These are phyloP conservation scores for Chaenodraco wilsoni DNA, from an alignment of 2,797 vertebrate species.

Conservation along the genomic window DNA sequence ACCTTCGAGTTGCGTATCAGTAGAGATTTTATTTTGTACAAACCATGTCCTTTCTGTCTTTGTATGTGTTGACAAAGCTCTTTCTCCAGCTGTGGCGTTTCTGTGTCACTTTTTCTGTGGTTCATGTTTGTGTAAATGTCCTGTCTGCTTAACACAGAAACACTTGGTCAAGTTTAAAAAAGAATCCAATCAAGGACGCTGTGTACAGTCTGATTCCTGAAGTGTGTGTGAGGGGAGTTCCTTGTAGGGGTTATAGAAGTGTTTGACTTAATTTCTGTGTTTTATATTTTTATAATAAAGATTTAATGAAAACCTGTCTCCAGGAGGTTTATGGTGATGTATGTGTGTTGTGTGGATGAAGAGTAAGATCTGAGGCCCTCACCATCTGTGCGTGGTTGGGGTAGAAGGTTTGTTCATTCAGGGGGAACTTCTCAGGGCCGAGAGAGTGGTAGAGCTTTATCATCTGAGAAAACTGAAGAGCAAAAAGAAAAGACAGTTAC, in stretches of 20 bases:
- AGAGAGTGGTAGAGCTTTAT: constrained; percentile 94
- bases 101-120: constrained; percentile 70
- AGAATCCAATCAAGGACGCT: constrained; percentile 66
- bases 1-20: not conserved
- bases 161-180: constrained; percentile 60
- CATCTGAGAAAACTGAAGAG: constrained; percentile 94
- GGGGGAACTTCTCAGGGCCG: constrained; percentile 94
- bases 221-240: constrained; percentile 57
- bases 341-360: constrained; percentile 7
- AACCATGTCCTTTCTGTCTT: constrained; percentile 6
- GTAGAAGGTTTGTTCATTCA: constrained; percentile 96
- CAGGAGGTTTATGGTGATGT: constrained; percentile 35
- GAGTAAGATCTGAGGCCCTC: constrained; percentile 77
- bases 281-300: constrained; percentile 93
- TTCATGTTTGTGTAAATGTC: constrained; percentile 80
- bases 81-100: constrained; percentile 54
- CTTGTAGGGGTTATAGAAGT: constrained; percentile 79
- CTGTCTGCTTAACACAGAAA: constrained; percentile 79
- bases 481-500: constrained; percentile 46
- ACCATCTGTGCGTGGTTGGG: constrained; percentile 97
- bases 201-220: constrained; percentile 74
- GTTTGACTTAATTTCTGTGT: constrained; percentile 87
- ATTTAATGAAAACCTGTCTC: constrained; percentile 79
- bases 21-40: constrained; percentile 3
- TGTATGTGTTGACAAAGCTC: constrained; percentile 14